Conservation (phyloP, 2,888 invertebrate species). For the Choreutis nemorana region DNA sequence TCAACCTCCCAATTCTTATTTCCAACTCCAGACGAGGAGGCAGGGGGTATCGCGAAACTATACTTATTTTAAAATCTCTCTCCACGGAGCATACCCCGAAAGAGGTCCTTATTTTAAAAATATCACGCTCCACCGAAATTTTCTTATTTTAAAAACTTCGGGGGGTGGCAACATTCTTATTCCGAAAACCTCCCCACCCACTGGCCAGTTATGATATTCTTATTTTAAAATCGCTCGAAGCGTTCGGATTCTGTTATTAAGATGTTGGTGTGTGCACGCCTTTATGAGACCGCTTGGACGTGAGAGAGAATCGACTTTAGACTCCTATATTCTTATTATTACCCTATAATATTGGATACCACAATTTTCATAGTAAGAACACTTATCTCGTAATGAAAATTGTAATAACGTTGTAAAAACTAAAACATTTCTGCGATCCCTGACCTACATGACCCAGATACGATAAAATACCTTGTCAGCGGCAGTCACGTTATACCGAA, state of each 20-base stretch:
- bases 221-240: slow-evolving; percentile 61
- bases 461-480: slow-evolving; percentile 13
- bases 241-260: slow-evolving; percentile 63
- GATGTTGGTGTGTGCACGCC: slow-evolving; percentile 53
- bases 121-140: slow-evolving; percentile 66
- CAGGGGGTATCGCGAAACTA: slow-evolving; percentile 59
- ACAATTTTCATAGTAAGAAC: slow-evolving; percentile 16
- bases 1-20: slow-evolving; percentile 63
- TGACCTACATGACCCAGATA: slow-evolving; percentile 40
- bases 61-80: slow-evolving; percentile 66
- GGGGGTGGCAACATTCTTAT: slow-evolving; percentile 50
- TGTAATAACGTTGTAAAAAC: slow-evolving; percentile 24
- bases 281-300: slow-evolving; percentile 25
- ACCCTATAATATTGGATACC: slow-evolving; percentile 15
- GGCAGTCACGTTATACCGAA: too few species aligned
- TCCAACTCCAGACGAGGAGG: slow-evolving; percentile 58
- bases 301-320: too few species aligned
- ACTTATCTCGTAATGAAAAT: slow-evolving; percentile 22
- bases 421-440: slow-evolving; percentile 20
- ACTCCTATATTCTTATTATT: too few species aligned
- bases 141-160: slow-evolving; percentile 61
- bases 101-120: slow-evolving; percentile 65
- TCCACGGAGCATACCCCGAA: slow-evolving; percentile 65
- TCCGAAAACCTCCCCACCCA: slow-evolving; percentile 52
- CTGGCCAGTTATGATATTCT: slow-evolving; percentile 63